phyloP scores from a whole-genome alignment of 2,113 vertebrate species.

The Chlorodrepanis virens region DNA sequence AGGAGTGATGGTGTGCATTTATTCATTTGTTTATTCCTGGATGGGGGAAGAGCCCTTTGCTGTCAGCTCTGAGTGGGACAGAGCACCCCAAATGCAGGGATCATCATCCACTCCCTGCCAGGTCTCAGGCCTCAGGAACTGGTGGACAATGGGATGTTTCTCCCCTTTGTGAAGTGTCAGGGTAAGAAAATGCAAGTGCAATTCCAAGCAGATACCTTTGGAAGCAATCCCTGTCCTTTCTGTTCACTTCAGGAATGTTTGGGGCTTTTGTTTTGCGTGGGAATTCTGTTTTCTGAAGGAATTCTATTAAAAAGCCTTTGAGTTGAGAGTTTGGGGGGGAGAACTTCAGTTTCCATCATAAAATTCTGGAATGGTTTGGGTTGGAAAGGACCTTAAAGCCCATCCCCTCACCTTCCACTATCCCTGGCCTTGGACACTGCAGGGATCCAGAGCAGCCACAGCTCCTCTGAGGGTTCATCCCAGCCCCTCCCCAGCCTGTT shows the following conservation, averaged over 20 bases:
- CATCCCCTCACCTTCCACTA: fast-evolving
- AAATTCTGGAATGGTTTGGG: neutral
- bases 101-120: neutral
- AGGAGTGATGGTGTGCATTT: neutral
- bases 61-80: neutral
- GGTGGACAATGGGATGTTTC: neutral
- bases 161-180: neutral
- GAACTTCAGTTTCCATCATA: neutral
- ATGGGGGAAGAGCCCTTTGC: neutral
- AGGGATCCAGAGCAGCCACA: neutral
- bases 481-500: neutral
- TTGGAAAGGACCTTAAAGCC: neutral
- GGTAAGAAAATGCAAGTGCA: neutral
- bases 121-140: neutral
- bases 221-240: neutral
- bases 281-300: neutral
- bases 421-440: neutral
- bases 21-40: neutral
- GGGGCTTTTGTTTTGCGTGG: fast-evolving
- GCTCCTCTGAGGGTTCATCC: neutral
- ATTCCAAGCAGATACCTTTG: neutral
- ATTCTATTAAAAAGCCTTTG: neutral
- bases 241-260: neutral
- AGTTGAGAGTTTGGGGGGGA: neutral
- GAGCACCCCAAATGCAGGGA: neutral